These are phyloP conservation scores for Dicrostonyx torquatus DNA, from an alignment of 2,797 vertebrate genomes.

Conservation along the genomic window DNA sequence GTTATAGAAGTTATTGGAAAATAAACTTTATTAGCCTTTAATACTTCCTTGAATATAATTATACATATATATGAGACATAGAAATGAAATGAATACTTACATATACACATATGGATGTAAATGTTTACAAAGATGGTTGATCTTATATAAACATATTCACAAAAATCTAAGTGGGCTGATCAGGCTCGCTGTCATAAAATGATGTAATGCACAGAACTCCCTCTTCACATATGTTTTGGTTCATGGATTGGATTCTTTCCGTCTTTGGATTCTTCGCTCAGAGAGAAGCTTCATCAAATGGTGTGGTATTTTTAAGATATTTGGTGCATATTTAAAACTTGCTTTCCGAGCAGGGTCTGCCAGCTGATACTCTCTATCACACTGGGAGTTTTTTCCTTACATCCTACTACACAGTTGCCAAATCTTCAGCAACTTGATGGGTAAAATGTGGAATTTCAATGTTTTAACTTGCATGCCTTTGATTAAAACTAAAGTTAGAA, in stretches of 20 bases:
- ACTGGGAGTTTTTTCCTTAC: not conserved
- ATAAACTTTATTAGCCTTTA: not conserved
- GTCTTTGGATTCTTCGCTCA: not conserved
- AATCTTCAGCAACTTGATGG: not conserved
- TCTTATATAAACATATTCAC: not conserved
- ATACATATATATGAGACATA: not conserved
- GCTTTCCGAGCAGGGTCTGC: not conserved
- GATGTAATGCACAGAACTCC: not conserved
- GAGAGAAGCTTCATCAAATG: not conserved
- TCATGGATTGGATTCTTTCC: not conserved
- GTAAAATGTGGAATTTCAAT: not conserved
- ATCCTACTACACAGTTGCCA: not conserved
- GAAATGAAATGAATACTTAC: not conserved
- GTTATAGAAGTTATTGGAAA: not conserved
- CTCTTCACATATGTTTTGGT: not conserved
- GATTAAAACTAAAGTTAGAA: not conserved
- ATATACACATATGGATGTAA: not conserved
- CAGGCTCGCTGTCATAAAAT: not conserved
- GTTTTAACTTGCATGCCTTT: not conserved
- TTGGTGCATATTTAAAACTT: not conserved
- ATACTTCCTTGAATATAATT: not conserved
- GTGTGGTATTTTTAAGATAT: constrained; percentile 5
- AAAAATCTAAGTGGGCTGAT: not conserved
- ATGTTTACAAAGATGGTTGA: not conserved
- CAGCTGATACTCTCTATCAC: not conserved